Percentiles rank a stretch among this genome's conserved stretches.
These are phyloP conservation scores for Poeciliopsis infans DNA, from an alignment of 2,797 vertebrate genomes.

Conservation along the genomic window DNA sequence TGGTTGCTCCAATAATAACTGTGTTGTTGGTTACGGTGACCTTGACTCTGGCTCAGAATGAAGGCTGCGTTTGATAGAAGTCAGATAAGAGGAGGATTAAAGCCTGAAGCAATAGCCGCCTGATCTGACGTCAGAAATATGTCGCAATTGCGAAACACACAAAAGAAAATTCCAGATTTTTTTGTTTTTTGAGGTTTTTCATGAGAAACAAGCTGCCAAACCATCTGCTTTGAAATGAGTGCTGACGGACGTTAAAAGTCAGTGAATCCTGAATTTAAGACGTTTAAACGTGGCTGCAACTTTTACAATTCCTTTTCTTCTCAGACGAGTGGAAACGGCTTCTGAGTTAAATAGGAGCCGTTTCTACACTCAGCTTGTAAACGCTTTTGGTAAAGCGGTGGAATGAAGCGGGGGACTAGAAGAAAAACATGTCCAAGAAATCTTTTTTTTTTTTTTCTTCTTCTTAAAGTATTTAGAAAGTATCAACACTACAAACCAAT, in stretches of 20 bases:
- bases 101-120: background rate
- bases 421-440: background rate
- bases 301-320: background rate
- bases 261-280: background rate
- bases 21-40: background rate
- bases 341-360: background rate
- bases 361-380: background rate
- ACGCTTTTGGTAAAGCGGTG: background rate
- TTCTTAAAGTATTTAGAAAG: background rate
- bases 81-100: background rate
- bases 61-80: background rate
- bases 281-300: background rate
- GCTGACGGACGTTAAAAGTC: background rate
- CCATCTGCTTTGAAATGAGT: background rate
- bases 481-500: background rate
- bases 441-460: background rate
- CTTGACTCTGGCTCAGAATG: background rate
- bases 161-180: no score
- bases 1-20: background rate
- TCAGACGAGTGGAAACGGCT: background rate
- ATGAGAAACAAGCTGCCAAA: background rate
- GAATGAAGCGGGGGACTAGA: background rate
- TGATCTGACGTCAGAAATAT: background rate
- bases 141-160: background rate
- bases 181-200: background rate